Evolutionary conservation across 2,797 vertebrate species (phyloP).

Genomic region (Strix occidentalis): DNA sequence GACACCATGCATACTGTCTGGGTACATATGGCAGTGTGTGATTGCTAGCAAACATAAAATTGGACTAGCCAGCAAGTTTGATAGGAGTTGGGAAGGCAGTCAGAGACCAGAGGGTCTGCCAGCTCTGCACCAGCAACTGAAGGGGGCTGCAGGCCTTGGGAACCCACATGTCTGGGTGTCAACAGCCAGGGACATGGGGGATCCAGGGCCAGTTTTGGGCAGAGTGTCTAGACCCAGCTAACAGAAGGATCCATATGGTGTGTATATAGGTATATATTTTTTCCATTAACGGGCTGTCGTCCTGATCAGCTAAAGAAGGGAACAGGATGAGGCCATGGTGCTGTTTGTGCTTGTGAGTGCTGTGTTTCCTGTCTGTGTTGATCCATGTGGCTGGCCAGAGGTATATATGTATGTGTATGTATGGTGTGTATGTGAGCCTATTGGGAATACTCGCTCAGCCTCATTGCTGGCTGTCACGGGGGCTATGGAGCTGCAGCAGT

Average conservation of each 20-base stretch:
- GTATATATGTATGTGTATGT: rapidly evolving
- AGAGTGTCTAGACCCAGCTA: not conserved
- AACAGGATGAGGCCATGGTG: not conserved
- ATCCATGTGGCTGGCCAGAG: not conserved
- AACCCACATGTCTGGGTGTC: rapidly evolving
- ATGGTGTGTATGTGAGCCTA: not conserved
- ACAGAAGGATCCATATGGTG: not conserved
- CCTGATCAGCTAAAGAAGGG: not conserved
- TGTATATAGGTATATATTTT: not conserved
- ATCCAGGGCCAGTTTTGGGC: not conserved
- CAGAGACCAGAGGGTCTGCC: not conserved
- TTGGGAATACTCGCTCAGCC: not conserved
- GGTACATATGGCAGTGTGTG: not conserved
- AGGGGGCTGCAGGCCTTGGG: not conserved
- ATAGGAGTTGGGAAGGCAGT: not conserved
- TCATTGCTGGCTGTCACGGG: rapidly evolving
- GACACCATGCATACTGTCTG: not conserved
- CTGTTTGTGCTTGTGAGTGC: not conserved
- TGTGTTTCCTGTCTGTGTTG: not conserved
- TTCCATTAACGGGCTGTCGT: not conserved
- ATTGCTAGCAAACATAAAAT: not conserved
- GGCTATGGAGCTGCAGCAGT: not conserved
- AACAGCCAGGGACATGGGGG: not conserved
- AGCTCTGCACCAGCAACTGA: not conserved
- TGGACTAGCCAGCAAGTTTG: not conserved